A percentile compares a stretch with the other conserved stretches of the same genome.
These are phyloP conservation scores for Heliconius eleuchia DNA, from an alignment of 1,140 invertebrate genomes.

Conservation along the genomic window DNA sequence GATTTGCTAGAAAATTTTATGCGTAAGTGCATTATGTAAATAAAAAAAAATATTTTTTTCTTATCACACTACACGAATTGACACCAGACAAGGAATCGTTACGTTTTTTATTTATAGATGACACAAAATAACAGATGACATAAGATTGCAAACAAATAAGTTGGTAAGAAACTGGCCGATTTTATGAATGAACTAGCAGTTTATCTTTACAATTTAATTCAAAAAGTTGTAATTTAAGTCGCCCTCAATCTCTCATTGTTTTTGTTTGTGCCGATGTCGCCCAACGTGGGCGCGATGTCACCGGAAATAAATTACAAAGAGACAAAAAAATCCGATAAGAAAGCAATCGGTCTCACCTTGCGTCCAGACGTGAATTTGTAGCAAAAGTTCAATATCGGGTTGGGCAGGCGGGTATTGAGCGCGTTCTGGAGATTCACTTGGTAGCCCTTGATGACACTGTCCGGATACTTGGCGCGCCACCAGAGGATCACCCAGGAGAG, in stretches of 20 bases:
- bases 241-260: background rate
- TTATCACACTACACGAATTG: background rate
- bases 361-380: constrained; percentile 94
- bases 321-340: background rate
- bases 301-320: background rate
- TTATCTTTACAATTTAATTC: background rate
- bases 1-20: no score
- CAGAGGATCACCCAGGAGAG: constrained; percentile 93
- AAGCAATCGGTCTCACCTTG: constrained; percentile 84
- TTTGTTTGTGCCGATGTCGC: constrained; percentile 6
- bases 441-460: constrained; percentile 92
- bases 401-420: constrained; percentile 92
- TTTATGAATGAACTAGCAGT: background rate
- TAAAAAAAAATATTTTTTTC: background rate
- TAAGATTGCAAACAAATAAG: background rate
- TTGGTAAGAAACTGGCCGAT: background rate
- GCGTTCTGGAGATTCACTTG: constrained; percentile 95
- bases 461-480: constrained; percentile 94
- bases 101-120: background rate
- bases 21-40: no score
- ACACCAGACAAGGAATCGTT: background rate
- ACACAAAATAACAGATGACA: background rate
- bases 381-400: constrained; percentile 92
- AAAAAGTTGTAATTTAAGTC: background rate
- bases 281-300: background rate